phyloP scores from a whole-genome alignment of 2,888 invertebrate species.

The Anthrax anthrax region DNA sequence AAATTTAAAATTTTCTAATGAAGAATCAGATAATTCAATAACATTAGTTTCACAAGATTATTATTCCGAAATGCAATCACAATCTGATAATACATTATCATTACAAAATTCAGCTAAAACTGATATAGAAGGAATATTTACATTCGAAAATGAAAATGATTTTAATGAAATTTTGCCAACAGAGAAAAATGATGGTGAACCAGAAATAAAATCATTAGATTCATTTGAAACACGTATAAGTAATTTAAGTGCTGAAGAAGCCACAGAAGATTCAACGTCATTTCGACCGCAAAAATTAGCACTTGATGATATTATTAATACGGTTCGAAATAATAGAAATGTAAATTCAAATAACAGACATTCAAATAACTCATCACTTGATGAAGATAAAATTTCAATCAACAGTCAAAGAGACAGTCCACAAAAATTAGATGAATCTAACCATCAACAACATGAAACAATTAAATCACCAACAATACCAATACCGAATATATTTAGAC shows the following conservation, averaged over 20 bases:
- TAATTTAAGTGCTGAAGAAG: slow-evolving; percentile 39
- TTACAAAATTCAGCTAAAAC: slow-evolving; percentile 15
- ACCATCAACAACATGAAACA: slow-evolving; percentile 7
- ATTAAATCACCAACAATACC: slow-evolving; percentile 53
- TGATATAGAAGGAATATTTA: slow-evolving; percentile 47
- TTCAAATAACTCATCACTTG: slow-evolving; percentile 22
- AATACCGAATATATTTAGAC: slow-evolving; percentile 40
- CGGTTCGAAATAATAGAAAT: slow-evolving; percentile 18
- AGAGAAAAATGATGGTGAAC: slow-evolving; percentile 13
- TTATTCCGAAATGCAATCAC: slow-evolving; percentile 3
- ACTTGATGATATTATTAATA: slow-evolving; percentile 35
- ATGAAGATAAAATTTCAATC: slow-evolving; percentile 27
- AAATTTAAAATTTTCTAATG: slow-evolving; percentile 19
- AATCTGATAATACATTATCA: slow-evolving; percentile 17
- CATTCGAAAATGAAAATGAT: slow-evolving; percentile 52
- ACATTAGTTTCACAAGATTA: slow-evolving; percentile 19
- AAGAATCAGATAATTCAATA: slow-evolving; percentile 21
- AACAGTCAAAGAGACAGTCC: slow-evolving; percentile 23
- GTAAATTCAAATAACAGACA: slow-evolving; percentile 12
- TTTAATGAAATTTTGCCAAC: slow-evolving; percentile 19
- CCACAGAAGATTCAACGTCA: slow-evolving; percentile 33
- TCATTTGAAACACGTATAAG: slow-evolving; percentile 35
- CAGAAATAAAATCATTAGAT: slow-evolving; percentile 33
- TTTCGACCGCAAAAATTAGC: slow-evolving; percentile 37
- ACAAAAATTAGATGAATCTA: slow-evolving; percentile 6